Base-by-base conservation (phyloP, 2,113 vertebrate genomes). In the Serinus canaria region DNA sequence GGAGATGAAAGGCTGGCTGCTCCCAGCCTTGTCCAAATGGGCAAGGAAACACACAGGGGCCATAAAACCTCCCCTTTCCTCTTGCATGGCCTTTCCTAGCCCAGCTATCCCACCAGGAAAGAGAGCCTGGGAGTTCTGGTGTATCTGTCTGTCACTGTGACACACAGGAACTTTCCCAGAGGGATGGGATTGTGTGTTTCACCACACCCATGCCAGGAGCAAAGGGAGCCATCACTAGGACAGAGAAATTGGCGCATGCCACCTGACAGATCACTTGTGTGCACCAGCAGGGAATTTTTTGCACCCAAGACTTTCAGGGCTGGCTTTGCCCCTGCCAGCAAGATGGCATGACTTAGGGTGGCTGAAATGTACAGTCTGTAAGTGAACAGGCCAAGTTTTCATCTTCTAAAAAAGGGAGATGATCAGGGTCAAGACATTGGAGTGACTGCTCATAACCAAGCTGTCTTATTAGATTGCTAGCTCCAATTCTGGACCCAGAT, bases 361-460 rank as follows among this genome's bases (percentile, higher is more conserved):
- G 79, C 33, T 43, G 63, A 68, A 83, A 85, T 27, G 41, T 89
- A 5, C 10, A 52, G 49, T 28, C 74, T 58, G 43, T 62, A 72
- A 87, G 31, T 24, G 60, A 92, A 66, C 0, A 0, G 53, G 27
- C 49, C 68, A 82, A 87, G 37, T 27, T 88, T 79, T 62, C 63
- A 85, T 50, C 17, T 21, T 72, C n/a, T 53, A 8, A 81, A 87
- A 91, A 39, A 62, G 18, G 44, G 58, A 83, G 16, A 60, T 50
- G 31, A 78, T 89, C 80, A 81, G 83, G 47, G 83, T 90, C 64
- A 83, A 81, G 93, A 73, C 49, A 46, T 35, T 62, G 89, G 67
- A 94, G 53, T 85, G 83, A 91, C 69, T 89, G 73, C 41, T 93
- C 83, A 85, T 76, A 94, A 94, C 58, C 30, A 79, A 90, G 49